These are phyloP conservation scores for Intoshia linei DNA, from an alignment of 1,140 invertebrate genomes.

Conservation along the genomic window DNA sequence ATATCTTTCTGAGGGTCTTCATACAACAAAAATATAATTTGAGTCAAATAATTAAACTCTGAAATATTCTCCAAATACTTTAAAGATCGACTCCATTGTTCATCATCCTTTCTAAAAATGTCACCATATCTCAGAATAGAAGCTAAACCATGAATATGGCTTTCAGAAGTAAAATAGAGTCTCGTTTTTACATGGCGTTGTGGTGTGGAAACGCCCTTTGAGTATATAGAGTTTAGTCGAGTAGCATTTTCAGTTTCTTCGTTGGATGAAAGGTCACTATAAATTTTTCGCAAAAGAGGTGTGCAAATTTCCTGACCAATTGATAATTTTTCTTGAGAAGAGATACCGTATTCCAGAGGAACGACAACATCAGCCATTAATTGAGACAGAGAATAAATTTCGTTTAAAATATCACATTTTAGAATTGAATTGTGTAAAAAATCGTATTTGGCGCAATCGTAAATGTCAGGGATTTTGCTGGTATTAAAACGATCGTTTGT, in stretches of 20 bases:
- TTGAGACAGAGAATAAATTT: conserved; percentile 69
- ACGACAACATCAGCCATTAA: conserved; percentile 87
- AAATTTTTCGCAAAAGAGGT: conserved; percentile 69
- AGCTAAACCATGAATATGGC: conserved; percentile 81
- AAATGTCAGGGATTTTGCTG: conserved; percentile 94
- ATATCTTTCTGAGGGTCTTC: conserved; percentile 63
- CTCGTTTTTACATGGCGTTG: conserved; percentile 76
- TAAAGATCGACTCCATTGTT: conserved; percentile 90
- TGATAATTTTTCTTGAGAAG: conserved; percentile 63
- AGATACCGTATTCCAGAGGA: conserved; percentile 92
- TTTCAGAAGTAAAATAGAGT: conserved; percentile 92
- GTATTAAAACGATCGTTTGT: conserved; percentile 70
- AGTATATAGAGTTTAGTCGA: conserved; percentile 70
- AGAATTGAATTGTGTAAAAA: conserved; percentile 80
- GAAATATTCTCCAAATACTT: conserved; percentile 82
- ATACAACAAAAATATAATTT: conserved; percentile 94
- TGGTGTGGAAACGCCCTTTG: conserved; percentile 80
- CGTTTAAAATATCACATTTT: conserved; percentile 64
- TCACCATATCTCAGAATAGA: conserved; percentile 73
- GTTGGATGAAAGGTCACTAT: conserved; percentile 64
- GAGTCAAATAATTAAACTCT: conserved; percentile 94
- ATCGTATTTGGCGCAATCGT: conserved; percentile 93
- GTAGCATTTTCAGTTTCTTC: conserved; percentile 29
- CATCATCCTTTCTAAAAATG: conserved; percentile 40
- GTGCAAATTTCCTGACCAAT: conserved; percentile 89